Evolutionary conservation across 2,797 vertebrate species (phyloP), one percentile per base, ranked within the genome.

Genomic region (Astyanax mexicanus): DNA sequence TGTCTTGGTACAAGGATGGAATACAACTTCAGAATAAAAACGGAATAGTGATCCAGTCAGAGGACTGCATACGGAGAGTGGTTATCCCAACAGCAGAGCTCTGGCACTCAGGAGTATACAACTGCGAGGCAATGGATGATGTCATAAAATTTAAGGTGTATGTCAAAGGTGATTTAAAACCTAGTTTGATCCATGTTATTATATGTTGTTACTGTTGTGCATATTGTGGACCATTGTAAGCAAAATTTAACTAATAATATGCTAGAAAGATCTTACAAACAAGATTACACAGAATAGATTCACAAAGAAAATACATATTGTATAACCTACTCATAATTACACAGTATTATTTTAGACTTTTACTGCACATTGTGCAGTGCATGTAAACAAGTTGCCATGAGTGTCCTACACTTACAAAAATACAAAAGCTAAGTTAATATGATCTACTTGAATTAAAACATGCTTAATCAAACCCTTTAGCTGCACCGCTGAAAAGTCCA

Each of bases 101-200:
- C 0, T 86, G 90, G 81, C 90, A 95, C 7, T 78, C 92, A 0
- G 93, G 93, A 71, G 84, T 88, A 69, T 94, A 95, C n/a, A 66
- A 87, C 79, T 94, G 93, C 42, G 78, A 85, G 0, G 65, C 87
- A 0, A 23, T 74, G 5, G 70, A 81, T 23, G 89, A 91, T 69
- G 77, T 79, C 25, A 83, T 92, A 80, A 88, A 84, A 73, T 95
- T 95, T 88, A 89, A 88, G 0, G 83, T 96, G 75, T 90, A 93
- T 80, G 93, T 96, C 73, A 78, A 87, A 80, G 93, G 95, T 95
- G 85, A 95, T 93, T 87, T 80, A 76, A 40, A 77, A 0, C 73
- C 65, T 80, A 84, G 79, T 83, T 82, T 80, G 69, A 77, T 78
- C n/a, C 40, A 76, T 75, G 74, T 35, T 19, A 66, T 66, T 47